Conservation (phyloP, 2,113 vertebrate genomes). For the Lophochroa leadbeateri region DNA sequence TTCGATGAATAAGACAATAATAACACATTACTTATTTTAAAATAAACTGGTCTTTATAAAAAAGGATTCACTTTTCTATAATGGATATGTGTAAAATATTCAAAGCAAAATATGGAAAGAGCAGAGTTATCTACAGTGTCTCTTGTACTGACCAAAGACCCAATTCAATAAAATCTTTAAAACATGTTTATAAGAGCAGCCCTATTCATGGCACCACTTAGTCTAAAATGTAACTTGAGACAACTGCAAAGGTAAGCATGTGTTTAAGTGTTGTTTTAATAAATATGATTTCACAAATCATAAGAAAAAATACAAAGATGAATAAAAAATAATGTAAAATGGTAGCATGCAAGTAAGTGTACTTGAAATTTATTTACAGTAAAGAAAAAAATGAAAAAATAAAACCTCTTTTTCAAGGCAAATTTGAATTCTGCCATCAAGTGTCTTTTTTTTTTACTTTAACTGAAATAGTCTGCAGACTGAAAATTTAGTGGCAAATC, state of each 20-base stretch:
- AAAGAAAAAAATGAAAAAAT: not conserved
- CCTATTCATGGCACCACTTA: not conserved
- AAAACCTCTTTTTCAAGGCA: not conserved
- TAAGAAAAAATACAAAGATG: not conserved
- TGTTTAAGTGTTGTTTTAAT: slow-evolving; percentile 23
- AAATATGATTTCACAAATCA: not conserved
- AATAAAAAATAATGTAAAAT: not conserved
- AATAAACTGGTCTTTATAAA: not conserved
- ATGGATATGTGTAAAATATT: not conserved
- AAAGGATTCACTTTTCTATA: not conserved
- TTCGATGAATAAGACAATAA: not conserved
- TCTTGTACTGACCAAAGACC: not conserved
- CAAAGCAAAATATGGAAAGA: not conserved
- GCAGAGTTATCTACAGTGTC: not conserved
- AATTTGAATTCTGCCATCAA: not conserved
- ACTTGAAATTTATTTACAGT: not conserved
- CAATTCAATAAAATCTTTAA: not conserved
- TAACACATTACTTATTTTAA: not conserved
- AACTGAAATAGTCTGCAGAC: not conserved
- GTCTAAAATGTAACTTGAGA: not conserved
- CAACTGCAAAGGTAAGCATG: not conserved
- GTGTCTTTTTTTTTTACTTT: not conserved
- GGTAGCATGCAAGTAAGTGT: not conserved
- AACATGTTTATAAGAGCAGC: not conserved
- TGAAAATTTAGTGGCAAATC: not conserved